Base-by-base conservation (phyloP, 2,888 invertebrate genomes). In the Hirudinaria manillensis region DNA sequence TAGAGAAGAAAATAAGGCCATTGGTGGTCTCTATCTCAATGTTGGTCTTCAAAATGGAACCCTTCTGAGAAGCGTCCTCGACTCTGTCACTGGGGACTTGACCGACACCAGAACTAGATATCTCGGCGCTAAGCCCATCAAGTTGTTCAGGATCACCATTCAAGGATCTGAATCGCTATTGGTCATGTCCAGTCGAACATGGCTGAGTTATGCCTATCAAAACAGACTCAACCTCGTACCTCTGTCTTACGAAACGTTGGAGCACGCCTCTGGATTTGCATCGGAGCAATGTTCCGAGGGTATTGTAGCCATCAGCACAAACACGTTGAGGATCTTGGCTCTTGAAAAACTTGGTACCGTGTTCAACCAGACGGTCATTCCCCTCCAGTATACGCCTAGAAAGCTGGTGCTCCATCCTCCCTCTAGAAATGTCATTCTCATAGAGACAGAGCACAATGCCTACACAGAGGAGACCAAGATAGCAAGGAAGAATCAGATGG, bases 261-360 rank as follows among this genome's bases (percentile, higher is more conserved):
- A 99, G 84, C 97, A 94, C 86, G 98, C 99, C 0, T 94, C 97
- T 0, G 97, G 97, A 3, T 99, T 99, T 85, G 88, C 89, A 0
- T 89, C 89, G 80, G 98, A 99, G 86, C 99, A 99, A 86, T 99
- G 99, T 88, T 94, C 96, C 0, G 99, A 99, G 86, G 99, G 99
- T 80, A 95, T 99, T 80, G 99, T 99, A 0, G 99, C 99, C 0
- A 99, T 99, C 84, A 95, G 97, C 0, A 93, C 95, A 0, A 99
- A 99, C 83, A 98, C 98, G 0, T 27, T 13, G 79, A 87, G 88
- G 80, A 99, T 99, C 89, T 89, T 99, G 85, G 97, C 98, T 0
- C 87, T 99, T 75, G 99, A 99, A 85, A 99, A 99, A 85, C 87
- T 99, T 1, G 99, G 99, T 0, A 97, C 96, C 0, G 95, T 99